phyloP scores from a whole-genome alignment of 2,888 invertebrate genomes.

The Scelioninae gen. 1 region DNA sequence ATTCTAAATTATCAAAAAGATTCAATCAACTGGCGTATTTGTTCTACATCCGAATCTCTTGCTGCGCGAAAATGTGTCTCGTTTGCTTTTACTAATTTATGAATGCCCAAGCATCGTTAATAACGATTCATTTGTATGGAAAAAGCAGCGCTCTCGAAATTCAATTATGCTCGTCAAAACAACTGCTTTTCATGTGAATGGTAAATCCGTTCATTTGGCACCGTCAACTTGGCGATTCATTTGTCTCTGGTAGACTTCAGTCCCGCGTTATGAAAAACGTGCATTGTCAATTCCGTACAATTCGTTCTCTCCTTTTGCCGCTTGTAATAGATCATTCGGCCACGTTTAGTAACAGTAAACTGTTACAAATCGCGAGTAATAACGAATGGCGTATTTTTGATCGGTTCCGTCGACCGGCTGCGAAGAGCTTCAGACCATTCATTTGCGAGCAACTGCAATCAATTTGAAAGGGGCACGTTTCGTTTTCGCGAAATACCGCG shows the following conservation, averaged over 20 bases:
- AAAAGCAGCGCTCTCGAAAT: constrained; percentile 7
- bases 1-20: too few species aligned
- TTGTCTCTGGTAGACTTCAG: constrained; percentile 11
- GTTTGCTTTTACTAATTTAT: too few species aligned
- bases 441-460: constrained; percentile 63
- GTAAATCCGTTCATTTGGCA: constrained; percentile 22
- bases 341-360: constrained; percentile 34
- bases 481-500: constrained; percentile 46
- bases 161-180: constrained; percentile 35
- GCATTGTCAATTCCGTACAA: constrained; percentile 37
- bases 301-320: constrained; percentile 26
- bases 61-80: too few species aligned
- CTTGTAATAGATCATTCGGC: constrained; percentile 58
- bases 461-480: constrained; percentile 58
- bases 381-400: constrained; percentile 68
- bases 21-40: too few species aligned
- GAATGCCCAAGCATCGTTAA: too few species aligned
- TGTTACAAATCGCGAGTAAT: constrained; percentile 69
- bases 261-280: constrained; percentile 53
- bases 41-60: too few species aligned
- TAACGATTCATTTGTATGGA: too few species aligned
- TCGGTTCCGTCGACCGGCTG: constrained; percentile 48
- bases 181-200: constrained; percentile 11
- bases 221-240: constrained; percentile 43
- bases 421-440: constrained; percentile 46